Evolutionary conservation across 2,888 invertebrate species (phyloP).

Genomic region (Dichetophora obliterata): DNA sequence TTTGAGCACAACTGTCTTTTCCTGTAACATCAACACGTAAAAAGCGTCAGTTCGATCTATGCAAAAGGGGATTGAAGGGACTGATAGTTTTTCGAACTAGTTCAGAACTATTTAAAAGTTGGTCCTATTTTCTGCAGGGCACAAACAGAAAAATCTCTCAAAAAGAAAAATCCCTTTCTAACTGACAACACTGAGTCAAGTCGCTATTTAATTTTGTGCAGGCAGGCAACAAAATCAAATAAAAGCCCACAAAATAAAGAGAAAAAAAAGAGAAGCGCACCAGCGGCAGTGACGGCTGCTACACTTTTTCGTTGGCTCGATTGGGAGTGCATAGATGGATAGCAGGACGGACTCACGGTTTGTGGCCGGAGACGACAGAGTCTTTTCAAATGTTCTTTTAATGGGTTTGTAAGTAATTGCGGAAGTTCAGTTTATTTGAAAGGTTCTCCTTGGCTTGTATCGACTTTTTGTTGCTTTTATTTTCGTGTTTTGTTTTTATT

Average conservation of each 20-base stretch:
- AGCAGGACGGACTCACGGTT: background rate
- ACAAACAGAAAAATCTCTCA: too few species aligned
- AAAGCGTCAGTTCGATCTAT: too few species aligned
- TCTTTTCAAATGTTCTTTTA: slow-evolving; percentile 40
- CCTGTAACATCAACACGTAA: too few species aligned
- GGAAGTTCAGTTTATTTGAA: slow-evolving; percentile 57
- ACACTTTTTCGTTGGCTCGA: background rate
- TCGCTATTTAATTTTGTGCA: slow-evolving; percentile 24
- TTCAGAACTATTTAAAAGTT: too few species aligned
- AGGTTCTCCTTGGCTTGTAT: background rate
- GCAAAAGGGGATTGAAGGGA: too few species aligned
- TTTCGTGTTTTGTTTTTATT: background rate
- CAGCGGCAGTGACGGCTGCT: slow-evolving; percentile 5
- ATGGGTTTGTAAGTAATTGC: slow-evolving; percentile 62
- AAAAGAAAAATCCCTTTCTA: too few species aligned
- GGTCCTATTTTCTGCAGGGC: too few species aligned
- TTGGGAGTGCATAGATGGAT: background rate
- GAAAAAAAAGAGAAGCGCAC: background rate
- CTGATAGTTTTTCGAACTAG: too few species aligned
- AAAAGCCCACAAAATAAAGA: background rate
- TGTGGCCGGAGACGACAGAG: background rate
- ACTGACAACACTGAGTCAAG: too few species aligned
- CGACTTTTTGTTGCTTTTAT: background rate
- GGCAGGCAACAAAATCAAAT: background rate
- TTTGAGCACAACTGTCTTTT: too few species aligned